Conservation (phyloP, 2,888 invertebrate genomes). For the Leuctra nigra region DNA sequence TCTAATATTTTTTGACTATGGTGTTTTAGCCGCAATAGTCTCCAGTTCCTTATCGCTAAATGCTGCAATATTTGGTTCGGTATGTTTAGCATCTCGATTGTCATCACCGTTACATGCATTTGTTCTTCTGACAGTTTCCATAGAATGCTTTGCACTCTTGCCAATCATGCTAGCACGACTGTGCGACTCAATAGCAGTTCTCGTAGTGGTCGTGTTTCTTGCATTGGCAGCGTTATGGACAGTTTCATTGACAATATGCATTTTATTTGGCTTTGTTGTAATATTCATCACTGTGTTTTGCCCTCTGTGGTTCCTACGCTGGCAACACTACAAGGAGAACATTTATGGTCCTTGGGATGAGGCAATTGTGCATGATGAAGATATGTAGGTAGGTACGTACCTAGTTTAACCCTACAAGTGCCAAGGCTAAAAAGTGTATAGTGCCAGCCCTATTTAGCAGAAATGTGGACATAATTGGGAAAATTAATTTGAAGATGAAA, state of each 20-base stretch:
- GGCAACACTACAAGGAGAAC: conserved; percentile 78
- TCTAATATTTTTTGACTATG: conserved; percentile 89
- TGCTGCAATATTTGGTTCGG: conserved; percentile 90
- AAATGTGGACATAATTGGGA: no score
- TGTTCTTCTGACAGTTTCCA: conserved; percentile 80
- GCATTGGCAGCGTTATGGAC: no score
- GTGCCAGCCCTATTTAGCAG: no score
- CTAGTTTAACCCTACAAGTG: no score
- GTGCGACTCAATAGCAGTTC: conserved; percentile 49
- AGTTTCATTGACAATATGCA: conserved; percentile 45
- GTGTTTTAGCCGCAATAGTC: conserved; percentile 77
- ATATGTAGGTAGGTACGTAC: conserved; percentile 18
- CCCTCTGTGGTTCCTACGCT: conserved; percentile 66
- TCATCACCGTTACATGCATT: conserved; percentile 82
- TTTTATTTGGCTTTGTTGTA: conserved; percentile 53
- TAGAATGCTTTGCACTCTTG: conserved; percentile 81
- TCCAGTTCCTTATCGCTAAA: conserved; percentile 89
- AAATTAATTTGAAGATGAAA: no score
- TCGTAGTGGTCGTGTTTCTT: conserved; percentile 49
- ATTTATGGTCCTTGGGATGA: conserved; percentile 99
- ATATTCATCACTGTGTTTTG: conserved; percentile 63
- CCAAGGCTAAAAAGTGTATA: no score
- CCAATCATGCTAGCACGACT: conserved; percentile 67
- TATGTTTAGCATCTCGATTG: conserved; percentile 89
- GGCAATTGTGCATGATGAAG: conserved; percentile 57